Conservation (phyloP, 2,888 invertebrate genomes). For the Anoplius nigerrimus region DNA sequence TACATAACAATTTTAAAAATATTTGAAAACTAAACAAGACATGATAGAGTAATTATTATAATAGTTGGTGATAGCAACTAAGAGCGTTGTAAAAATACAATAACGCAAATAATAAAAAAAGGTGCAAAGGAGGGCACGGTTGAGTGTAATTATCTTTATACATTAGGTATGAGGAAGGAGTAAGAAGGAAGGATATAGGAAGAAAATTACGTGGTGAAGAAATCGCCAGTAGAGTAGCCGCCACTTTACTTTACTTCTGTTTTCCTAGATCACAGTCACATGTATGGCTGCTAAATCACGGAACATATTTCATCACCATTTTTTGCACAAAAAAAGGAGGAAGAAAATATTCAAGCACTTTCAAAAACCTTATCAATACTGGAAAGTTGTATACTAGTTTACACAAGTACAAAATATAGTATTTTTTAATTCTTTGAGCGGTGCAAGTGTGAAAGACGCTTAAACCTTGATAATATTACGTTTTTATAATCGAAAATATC, state of each 20-base stretch:
- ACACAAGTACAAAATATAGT: constrained; percentile 67
- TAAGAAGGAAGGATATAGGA: constrained; percentile 36
- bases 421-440: constrained; percentile 60
- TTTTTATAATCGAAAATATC: constrained; percentile 7
- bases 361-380: constrained; percentile 67
- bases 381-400: constrained; percentile 65
- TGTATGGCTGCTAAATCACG: constrained; percentile 65
- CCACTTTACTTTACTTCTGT: constrained; percentile 66
- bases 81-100: constrained; percentile 56
- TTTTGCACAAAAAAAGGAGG: constrained; percentile 36
- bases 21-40: constrained; percentile 67
- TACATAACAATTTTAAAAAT: constrained; percentile 69
- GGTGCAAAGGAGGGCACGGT: constrained; percentile 35
- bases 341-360: constrained; percentile 51
- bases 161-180: constrained; percentile 37
- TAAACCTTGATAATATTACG: constrained; percentile 56
- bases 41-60: constrained; percentile 63
- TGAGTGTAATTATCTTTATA: constrained; percentile 39
- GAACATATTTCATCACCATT: constrained; percentile 64
- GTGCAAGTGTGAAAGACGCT: constrained; percentile 62
- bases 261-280: constrained; percentile 71
- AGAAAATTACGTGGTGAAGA: constrained; percentile 59
- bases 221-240: constrained; percentile 64
- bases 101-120: constrained; percentile 53
- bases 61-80: constrained; percentile 59